Evolutionary conservation across 2,888 invertebrate species (phyloP).

Genomic region (Agrotis ipsilon): DNA sequence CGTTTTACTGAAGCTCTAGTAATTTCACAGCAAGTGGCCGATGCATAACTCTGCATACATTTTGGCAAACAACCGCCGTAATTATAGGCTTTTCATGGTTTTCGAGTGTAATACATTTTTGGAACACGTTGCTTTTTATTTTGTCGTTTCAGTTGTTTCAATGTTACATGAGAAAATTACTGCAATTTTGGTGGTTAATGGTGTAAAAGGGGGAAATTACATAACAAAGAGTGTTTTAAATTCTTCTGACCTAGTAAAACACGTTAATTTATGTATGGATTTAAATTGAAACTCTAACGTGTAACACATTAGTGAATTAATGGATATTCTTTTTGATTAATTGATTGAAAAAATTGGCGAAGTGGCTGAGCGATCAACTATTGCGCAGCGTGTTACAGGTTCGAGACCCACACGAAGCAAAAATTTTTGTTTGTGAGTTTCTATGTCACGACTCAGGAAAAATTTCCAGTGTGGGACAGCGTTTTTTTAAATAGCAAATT

Average conservation of each 20-base stretch:
- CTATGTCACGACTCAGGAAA: no score
- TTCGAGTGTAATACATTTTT: conserved; percentile 22
- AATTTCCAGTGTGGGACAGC: no score
- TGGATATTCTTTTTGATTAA: no score
- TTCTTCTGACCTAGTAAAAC: no score
- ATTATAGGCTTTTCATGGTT: conserved; percentile 31
- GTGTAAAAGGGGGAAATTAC: not conserved
- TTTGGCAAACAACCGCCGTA: conserved; percentile 33
- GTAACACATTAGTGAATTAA: not conserved
- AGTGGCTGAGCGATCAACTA: no score
- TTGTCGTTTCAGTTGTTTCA: conserved; percentile 14
- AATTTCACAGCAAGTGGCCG: conserved; percentile 34
- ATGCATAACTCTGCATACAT: conserved; percentile 53
- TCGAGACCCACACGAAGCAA: no score
- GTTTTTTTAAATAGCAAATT: no score
- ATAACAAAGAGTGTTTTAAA: not conserved
- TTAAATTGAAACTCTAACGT: not conserved
- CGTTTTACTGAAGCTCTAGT: conserved; percentile 32
- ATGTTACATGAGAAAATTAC: conserved; percentile 12
- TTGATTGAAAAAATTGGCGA: no score
- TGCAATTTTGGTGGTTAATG: not conserved
- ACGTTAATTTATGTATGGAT: no score
- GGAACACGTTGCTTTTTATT: not conserved
- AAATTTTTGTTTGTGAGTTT: no score
- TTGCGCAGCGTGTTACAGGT: no score